phyloP scores from a whole-genome alignment of 2,113 vertebrate species.

The Tenrec ecaudatus region DNA sequence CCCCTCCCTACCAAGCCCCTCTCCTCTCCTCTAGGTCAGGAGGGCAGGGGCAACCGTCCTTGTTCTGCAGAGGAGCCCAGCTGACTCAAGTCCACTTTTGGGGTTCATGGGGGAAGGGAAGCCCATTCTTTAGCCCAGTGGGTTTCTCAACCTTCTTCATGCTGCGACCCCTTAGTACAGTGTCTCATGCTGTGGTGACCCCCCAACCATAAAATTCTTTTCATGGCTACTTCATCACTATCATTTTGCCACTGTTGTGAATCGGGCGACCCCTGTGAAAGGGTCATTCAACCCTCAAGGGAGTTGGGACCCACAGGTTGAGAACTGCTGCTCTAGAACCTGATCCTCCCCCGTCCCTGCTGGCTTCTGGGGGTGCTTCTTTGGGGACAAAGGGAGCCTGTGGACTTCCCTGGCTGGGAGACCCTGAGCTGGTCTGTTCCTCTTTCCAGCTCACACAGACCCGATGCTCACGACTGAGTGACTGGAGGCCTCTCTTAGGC shows the following conservation, averaged over 20 bases:
- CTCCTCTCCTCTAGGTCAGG: background rate
- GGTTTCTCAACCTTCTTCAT: too few species aligned
- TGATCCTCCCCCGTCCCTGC: background rate
- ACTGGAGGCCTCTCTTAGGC: background rate
- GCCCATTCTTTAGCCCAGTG: too few species aligned
- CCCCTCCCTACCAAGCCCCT: background rate
- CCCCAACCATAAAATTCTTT: too few species aligned
- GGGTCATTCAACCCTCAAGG: too few species aligned
- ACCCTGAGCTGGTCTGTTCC: background rate
- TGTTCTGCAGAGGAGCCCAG: background rate
- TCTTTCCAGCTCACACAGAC: background rate
- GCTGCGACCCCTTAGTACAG: too few species aligned
- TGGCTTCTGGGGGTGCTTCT: slow-evolving; percentile 13
- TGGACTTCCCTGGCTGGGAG: background rate
- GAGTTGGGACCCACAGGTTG: too few species aligned
- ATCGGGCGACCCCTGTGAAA: too few species aligned
- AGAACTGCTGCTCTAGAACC: background rate
- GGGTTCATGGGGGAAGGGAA: background rate
- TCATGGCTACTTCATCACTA: too few species aligned
- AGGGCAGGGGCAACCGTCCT: background rate
- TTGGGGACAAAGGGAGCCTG: background rate
- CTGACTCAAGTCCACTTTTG: background rate
- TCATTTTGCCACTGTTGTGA: too few species aligned
- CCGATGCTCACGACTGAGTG: background rate
- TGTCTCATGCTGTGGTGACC: too few species aligned